These are phyloP conservation scores for Ornithorhynchus anatinus DNA, from an alignment of 2,113 vertebrate species.

Conservation along the genomic window DNA sequence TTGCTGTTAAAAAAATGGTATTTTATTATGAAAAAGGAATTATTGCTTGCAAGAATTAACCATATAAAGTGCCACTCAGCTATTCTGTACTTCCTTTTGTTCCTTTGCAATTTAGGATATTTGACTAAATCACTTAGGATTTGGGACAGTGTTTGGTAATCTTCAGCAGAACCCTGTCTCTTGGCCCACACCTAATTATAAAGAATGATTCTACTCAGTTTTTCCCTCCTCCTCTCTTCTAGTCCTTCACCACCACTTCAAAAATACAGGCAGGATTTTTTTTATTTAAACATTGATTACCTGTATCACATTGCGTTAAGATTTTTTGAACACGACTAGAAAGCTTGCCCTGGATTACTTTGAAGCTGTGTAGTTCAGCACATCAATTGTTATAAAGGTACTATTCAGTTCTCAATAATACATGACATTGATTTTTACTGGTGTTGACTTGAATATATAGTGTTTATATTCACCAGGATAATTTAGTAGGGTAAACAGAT, in stretches of 20 bases:
- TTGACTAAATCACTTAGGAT: constrained; percentile 26
- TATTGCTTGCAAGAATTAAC: not conserved
- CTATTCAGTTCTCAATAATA: constrained; percentile 56
- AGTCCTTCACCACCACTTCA: constrained; percentile 36
- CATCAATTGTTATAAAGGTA: too few species aligned
- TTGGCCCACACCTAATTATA: constrained; percentile 4
- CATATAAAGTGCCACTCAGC: constrained; percentile 1
- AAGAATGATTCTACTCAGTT: too few species aligned
- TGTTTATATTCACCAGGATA: constrained; percentile 62
- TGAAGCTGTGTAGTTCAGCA: too few species aligned
- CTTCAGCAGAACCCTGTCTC: not conserved
- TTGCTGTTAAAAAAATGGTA: constrained; percentile 37
- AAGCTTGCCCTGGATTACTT: too few species aligned
- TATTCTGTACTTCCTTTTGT: not conserved
- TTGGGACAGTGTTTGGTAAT: too few species aligned
- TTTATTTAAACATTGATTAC: constrained; percentile 43
- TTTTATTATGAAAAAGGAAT: constrained; percentile 2
- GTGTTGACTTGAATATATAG: constrained; percentile 47
- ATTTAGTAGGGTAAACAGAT: constrained; percentile 64
- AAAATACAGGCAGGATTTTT: constrained; percentile 36
- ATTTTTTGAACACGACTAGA: too few species aligned
- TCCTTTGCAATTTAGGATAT: constrained; percentile 5
- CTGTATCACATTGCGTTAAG: too few species aligned
- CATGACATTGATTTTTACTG: constrained; percentile 62
- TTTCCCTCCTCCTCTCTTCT: too few species aligned